Evolutionary conservation across 30 jellyfish, hydroid and myxozoan species (phyloP).

Genomic region (Turritopsis rubra): DNA sequence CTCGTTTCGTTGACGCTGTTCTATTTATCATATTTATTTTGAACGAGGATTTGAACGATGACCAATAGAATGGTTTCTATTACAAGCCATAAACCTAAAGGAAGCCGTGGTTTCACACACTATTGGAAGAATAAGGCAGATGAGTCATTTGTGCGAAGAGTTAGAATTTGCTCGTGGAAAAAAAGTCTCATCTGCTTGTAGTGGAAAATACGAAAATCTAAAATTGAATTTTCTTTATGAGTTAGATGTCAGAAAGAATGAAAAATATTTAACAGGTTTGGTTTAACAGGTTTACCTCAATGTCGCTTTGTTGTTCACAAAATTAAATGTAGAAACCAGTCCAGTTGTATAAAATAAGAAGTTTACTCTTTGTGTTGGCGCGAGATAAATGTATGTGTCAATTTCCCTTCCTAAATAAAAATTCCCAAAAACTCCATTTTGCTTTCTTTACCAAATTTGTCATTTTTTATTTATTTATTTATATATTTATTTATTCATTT

Average conservation of each 20-base stretch:
- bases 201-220: too few relatives aligned
- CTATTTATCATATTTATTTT: background rate
- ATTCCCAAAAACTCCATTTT: background rate
- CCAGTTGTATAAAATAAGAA: background rate
- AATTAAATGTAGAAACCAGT: background rate
- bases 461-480: background rate
- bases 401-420: background rate
- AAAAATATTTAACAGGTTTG: too few relatives aligned
- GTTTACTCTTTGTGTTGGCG: background rate
- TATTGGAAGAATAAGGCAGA: too few relatives aligned
- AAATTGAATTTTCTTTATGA: too few relatives aligned
- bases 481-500: too few relatives aligned
- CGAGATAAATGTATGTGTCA: background rate
- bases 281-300: too few relatives aligned
- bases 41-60: background rate
- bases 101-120: too few relatives aligned
- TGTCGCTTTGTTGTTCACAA: too few relatives aligned
- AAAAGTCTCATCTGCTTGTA: too few relatives aligned
- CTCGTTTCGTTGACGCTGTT: background rate
- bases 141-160: background rate
- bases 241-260: too few relatives aligned
- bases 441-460: background rate
- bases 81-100: background rate
- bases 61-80: background rate
- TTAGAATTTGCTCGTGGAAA: background rate